phyloP scores from a whole-genome alignment of 2,888 invertebrate genomes.

The Cyaniris semiargus region DNA sequence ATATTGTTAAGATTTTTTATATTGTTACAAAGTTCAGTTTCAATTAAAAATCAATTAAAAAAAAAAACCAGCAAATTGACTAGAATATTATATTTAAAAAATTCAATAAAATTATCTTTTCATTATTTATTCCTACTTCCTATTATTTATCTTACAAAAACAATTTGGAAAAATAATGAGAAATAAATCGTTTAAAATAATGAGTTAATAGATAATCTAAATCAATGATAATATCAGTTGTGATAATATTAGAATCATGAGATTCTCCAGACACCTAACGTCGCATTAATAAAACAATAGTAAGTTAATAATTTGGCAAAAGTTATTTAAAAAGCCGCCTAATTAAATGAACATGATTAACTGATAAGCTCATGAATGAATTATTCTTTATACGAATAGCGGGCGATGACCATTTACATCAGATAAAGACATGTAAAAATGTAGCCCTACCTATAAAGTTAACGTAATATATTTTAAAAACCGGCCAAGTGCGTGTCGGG shows the following conservation, averaged over 20 bases:
- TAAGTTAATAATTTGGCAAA: background rate
- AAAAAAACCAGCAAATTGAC: too few relatives aligned
- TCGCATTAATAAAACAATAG: background rate
- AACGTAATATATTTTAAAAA: too few relatives aligned
- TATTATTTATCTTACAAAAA: background rate
- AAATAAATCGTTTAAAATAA: background rate
- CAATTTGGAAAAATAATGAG: background rate
- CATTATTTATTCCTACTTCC: too few relatives aligned
- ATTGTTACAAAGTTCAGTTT: too few relatives aligned
- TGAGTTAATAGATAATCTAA: background rate
- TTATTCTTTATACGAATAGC: background rate
- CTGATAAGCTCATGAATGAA: slow-evolving; percentile 3
- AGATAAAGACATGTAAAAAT: background rate
- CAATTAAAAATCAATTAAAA: too few relatives aligned
- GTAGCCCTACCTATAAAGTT: background rate
- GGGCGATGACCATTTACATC: background rate
- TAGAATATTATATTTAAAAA: too few relatives aligned
- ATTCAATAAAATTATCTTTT: too few relatives aligned
- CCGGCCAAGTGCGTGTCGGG: too few relatives aligned
- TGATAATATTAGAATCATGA: background rate
- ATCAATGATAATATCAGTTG: background rate
- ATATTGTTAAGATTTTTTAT: too few relatives aligned
- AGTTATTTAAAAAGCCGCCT: background rate
- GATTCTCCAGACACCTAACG: background rate
- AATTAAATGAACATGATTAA: background rate